Evolutionary conservation across 2,797 vertebrate species (phyloP).

Genomic region (Neopelma chrysocephalum): DNA sequence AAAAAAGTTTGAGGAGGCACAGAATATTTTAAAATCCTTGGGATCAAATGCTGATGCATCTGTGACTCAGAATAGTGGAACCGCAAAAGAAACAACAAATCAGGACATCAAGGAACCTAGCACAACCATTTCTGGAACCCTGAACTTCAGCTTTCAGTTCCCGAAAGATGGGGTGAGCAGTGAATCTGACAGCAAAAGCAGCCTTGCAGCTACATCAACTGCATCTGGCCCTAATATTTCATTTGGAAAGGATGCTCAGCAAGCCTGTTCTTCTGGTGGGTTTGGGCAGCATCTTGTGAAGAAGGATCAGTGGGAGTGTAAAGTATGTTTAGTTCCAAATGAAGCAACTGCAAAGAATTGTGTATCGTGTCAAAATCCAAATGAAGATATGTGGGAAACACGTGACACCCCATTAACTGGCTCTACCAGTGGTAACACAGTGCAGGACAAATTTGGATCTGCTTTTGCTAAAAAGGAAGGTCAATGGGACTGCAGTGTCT

Average conservation of each 20-base stretch:
- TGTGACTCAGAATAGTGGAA: conserved; percentile 50
- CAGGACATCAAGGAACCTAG: conserved; percentile 63
- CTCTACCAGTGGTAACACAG: neutral
- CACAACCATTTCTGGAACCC: conserved; percentile 68
- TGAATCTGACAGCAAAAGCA: conserved; percentile 40
- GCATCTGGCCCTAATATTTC: neutral
- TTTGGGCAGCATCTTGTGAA: conserved; percentile 78
- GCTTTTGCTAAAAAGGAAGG: conserved; percentile 83
- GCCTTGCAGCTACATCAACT: neutral
- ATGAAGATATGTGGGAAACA: conserved; percentile 53
- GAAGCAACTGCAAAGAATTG: conserved; percentile 76
- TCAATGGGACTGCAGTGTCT: conserved; percentile 86
- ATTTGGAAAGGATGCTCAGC: conserved; percentile 51
- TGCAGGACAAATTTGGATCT: conserved; percentile 69
- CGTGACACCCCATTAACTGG: conserved; percentile 10
- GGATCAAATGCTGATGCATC: conserved; percentile 55
- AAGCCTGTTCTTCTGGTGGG: neutral
- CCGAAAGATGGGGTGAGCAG: conserved; percentile 79
- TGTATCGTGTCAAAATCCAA: conserved; percentile 79
- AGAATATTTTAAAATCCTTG: conserved; percentile 75
- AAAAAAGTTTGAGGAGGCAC: conserved; percentile 91
- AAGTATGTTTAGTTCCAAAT: conserved; percentile 83
- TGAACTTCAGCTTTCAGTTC: conserved; percentile 84
- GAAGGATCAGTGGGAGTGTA: conserved; percentile 86
- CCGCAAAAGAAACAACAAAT: conserved; percentile 62